Evolutionary conservation across 2,888 invertebrate genomes (phyloP).

Genomic region (Leptogaster cylindrica): DNA sequence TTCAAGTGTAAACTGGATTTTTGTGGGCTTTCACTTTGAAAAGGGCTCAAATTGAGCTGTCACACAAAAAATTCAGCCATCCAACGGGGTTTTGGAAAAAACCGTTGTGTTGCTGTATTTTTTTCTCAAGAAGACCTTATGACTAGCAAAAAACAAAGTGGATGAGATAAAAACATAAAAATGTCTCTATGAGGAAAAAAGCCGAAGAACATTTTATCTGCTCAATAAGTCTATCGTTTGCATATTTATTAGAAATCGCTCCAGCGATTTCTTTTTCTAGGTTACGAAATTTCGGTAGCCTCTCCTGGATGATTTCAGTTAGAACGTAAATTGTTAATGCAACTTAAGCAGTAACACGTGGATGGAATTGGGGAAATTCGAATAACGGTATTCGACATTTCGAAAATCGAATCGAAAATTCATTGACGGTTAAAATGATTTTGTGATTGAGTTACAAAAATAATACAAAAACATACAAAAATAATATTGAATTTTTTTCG

Average conservation of each 20-base stretch:
- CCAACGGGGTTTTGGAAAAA: constrained; percentile 5
- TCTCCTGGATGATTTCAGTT: no score
- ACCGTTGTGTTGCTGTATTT: background rate
- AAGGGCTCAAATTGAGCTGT: constrained; percentile 23
- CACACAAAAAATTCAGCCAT: constrained; percentile 19
- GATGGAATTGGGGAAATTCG: no score
- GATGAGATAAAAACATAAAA: background rate
- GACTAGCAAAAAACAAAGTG: background rate
- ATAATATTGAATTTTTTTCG: no score
- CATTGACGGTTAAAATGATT: no score
- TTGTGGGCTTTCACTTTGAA: background rate
- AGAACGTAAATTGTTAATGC: no score
- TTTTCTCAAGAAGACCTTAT: background rate
- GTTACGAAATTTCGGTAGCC: no score
- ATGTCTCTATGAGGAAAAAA: background rate
- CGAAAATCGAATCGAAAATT: no score
- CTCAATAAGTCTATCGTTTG: background rate
- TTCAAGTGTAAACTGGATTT: constrained; percentile 15
- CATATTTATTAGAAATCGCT: background rate
- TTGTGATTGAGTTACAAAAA: no score
- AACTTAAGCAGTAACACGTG: no score
- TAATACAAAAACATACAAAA: no score
- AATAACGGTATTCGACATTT: no score
- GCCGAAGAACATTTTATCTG: background rate
- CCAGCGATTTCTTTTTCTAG: no score